Evolutionary conservation across 2,797 vertebrate species (phyloP).

Genomic region (Cuculus canorus): DNA sequence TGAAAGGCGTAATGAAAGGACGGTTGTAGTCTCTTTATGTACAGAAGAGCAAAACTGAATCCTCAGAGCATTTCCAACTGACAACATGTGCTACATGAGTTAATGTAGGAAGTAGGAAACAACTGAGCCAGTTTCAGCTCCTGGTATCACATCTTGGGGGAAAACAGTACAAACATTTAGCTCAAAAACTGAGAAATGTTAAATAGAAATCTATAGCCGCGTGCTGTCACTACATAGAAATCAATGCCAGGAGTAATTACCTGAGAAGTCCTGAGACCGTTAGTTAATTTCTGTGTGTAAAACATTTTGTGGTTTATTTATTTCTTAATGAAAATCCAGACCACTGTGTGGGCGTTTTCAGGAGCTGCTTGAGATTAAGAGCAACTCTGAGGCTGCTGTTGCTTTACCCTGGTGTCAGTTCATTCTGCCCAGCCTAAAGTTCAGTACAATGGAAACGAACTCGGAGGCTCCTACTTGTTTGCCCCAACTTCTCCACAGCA

Average conservation of each 20-base stretch:
- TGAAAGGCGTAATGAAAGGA: neutral
- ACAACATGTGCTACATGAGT: accelerated
- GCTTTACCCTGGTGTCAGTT: neutral
- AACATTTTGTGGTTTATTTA: neutral
- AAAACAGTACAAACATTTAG: neutral
- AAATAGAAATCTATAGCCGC: neutral
- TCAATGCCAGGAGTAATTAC: neutral
- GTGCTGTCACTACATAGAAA: neutral
- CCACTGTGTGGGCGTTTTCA: neutral
- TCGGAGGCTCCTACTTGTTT: neutral
- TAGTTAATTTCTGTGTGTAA: neutral
- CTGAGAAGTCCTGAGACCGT: neutral
- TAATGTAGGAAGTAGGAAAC: neutral
- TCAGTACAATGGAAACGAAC: neutral
- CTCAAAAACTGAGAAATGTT: neutral
- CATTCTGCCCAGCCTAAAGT: neutral
- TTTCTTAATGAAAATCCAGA: neutral
- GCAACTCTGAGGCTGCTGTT: neutral
- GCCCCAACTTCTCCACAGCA: accelerated
- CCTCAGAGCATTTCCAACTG: neutral
- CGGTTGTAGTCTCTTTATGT: neutral
- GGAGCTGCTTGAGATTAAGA: neutral
- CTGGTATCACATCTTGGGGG: neutral
- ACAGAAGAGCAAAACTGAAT: neutral
- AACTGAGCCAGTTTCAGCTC: neutral